Base-by-base conservation (phyloP, 2,797 vertebrate species). In the Schizopygopsis malacanthus region DNA sequence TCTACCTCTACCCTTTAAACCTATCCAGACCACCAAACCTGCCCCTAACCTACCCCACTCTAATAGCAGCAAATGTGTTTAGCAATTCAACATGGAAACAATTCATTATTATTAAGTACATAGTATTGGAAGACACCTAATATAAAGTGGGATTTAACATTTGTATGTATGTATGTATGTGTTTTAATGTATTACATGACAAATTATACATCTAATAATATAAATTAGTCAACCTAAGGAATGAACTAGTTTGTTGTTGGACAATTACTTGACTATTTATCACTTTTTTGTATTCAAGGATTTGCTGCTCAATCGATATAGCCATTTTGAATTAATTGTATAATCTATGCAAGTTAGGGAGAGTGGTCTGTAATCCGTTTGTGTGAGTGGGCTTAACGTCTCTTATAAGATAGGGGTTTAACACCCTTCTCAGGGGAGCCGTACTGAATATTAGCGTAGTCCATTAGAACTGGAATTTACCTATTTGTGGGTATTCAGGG, bases 401-500 rank as follows among this genome's bases (percentile, higher is more conserved):
- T 82, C 50, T 65, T 82, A 8, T 59, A 59, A 61, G 50, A 86
- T 28, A 59, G 33, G 25, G 76, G 77, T 75, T 84, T 81, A 79
- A 61, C 61, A 73, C 80, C 43, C 37, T 43, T 85, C 85, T 83
- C 71, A 18, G 39, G 69, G 79, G 69, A 85, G 69, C 79, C 6
- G n/a, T 83, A 61, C 22, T 18, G 13, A 61, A 54, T 86, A 78
- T 77, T 77, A 82, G 37, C 20, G 37, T 43, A 77, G 76, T 85
- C 41, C 70, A 65, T 61, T 37, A 50, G 28, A 75, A 61, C 63
- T 78, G 56, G 37, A 54, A 25, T 80, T 78, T 59, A 65, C 72
- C 81, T 67, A 50, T 82, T 59, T 81, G 61, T 56, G 75, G 63
- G 39, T 73, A 79, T 75, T 84, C 75, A 39, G 76, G 61, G 78